Evolutionary conservation across 2,888 invertebrate genomes (phyloP), one percentile per base, ranked within the genome.

Genomic region (Cephus pygmeus): DNA sequence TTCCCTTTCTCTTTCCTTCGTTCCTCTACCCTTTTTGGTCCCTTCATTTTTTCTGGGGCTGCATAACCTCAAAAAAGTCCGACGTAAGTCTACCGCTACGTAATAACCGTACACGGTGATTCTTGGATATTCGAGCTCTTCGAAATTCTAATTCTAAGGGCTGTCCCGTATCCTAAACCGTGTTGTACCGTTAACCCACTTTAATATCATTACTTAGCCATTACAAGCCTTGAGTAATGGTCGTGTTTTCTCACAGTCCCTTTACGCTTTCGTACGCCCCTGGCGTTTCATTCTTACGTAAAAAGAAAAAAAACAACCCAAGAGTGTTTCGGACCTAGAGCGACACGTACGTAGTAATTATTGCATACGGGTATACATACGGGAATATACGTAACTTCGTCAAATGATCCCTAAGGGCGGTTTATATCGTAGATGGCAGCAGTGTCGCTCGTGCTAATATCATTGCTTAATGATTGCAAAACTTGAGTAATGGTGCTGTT

Each of bases 401-500:
- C 2, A 9, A 56, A 56, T 23, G 23, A 23, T 23, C 56, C 15
- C 9, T 9, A 0, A 56, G 56, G 56, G 23, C 23, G 56, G 56
- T 56, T 56, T 6, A 23, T 56, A 56, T 56, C 56, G 56, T 56
- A 56, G 56, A 23, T 56, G 56, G 56, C 56, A 56, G 56, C 2
- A 56, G 56, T 1, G 56, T 77, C 76, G 73, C 4, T 33, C 73
- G 69, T 73, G 73, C 36, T 74, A 75, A 79, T 69, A 76, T 79
- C 71, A 79, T 77, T 77, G 73, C 77, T 73, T 77, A 75, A 79
- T 71, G 75, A 79, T 76, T 76, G 76, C 77, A 81, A 84, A 83
- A 80, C 83, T 87, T 87, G 87, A 87, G 84, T 88, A 87, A 88
- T 84, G 86, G 87, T 79, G 80, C 79, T 87, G 84, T 87, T 87